These are phyloP conservation scores for Drosophila nr. perissopoda DNA, from an alignment of 2,888 invertebrate species.

Conservation along the genomic window DNA sequence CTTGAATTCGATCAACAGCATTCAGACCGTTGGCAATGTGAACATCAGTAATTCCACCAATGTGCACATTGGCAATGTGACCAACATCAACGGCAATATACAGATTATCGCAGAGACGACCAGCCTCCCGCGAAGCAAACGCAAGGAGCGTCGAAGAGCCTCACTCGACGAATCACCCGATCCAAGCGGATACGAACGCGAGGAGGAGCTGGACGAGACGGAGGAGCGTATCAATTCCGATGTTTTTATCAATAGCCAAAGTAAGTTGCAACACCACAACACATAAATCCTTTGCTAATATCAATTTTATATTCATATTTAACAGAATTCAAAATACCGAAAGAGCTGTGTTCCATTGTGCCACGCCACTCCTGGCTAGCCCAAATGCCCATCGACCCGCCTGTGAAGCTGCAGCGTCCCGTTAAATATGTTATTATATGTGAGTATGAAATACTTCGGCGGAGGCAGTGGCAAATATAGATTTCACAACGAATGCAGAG, in stretches of 20 bases:
- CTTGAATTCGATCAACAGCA: constrained; percentile 77
- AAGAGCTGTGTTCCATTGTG: constrained; percentile 76
- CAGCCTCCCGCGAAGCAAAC: constrained; percentile 26
- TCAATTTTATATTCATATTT: constrained; percentile 1
- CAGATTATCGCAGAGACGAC: constrained; percentile 77
- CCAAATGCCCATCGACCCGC: constrained; percentile 84
- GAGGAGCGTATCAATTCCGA: constrained; percentile 72
- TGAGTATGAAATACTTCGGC: constrained; percentile 68
- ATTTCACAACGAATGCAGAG: not conserved
- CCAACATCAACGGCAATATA: constrained; percentile 85
- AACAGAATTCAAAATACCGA: constrained; percentile 74
- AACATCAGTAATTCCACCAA: constrained; percentile 85
- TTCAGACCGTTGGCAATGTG: constrained; percentile 83
- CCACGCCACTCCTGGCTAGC: constrained; percentile 85
- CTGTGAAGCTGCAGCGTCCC: constrained; percentile 80
- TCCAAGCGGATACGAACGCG: constrained; percentile 4
- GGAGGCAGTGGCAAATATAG: not conserved
- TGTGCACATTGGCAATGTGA: constrained; percentile 86
- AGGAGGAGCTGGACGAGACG: constrained; percentile 52
- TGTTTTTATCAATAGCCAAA: constrained; percentile 74
- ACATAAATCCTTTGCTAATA: not conserved
- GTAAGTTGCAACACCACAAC: constrained; percentile 46
- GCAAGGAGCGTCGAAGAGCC: constrained; percentile 26
- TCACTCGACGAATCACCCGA: constrained; percentile 23
- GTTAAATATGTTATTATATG: constrained; percentile 86